Conservation (phyloP, 1,140 invertebrate species). For the Eubasilissa regina region DNA sequence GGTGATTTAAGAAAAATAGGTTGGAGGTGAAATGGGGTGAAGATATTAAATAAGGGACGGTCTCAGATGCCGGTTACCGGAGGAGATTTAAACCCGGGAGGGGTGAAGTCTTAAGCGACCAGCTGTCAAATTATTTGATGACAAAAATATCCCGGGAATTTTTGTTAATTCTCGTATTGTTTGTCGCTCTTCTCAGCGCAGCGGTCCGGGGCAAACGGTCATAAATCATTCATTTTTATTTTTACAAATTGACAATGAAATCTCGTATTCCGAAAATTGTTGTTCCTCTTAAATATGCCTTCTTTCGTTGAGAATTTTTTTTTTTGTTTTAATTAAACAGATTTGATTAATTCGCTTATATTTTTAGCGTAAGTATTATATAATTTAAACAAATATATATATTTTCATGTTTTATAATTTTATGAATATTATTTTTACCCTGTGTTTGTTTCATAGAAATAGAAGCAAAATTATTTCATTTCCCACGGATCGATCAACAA, state of each 20-base stretch:
- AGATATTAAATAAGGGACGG: constrained; percentile 29
- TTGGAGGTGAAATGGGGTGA: neutral
- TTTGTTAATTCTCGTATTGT: constrained; percentile 7
- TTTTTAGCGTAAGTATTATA: no score
- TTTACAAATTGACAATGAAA: constrained; percentile 29
- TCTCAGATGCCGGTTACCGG: neutral
- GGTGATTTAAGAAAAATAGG: constrained; percentile 38
- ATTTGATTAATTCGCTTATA: no score
- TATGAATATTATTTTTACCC: no score
- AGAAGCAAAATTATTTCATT: no score
- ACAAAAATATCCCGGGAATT: constrained; percentile 1
- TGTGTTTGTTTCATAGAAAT: no score
- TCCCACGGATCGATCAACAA: no score
- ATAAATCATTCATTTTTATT: constrained; percentile 31
- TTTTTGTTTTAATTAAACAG: neutral
- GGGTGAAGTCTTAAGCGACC: constrained; percentile 3
- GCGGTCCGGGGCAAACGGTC: neutral
- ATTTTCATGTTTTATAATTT: no score
- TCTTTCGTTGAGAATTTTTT: neutral
- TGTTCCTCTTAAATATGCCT: neutral
- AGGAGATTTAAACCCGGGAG: neutral
- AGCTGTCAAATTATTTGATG: constrained; percentile 34
- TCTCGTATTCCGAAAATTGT: neutral
- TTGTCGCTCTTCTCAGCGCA: neutral
- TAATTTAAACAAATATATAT: no score